Conservation (phyloP, 2,888 invertebrate species). For the Parnassius apollo region DNA sequence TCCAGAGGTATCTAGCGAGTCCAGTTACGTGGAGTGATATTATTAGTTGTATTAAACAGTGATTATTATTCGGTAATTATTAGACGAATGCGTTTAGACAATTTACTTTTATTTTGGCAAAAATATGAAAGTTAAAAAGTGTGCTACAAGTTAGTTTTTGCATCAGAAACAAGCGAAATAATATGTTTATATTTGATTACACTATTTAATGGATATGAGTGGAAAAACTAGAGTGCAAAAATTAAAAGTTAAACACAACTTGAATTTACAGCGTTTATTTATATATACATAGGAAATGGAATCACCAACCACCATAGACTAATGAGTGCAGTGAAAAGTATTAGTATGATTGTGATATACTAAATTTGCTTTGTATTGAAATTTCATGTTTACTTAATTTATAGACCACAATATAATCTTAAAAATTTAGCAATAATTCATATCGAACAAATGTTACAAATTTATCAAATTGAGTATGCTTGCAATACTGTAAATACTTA, state of each 20-base stretch:
- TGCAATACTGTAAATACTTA: no score
- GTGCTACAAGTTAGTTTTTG: background rate
- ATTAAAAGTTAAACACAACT: background rate
- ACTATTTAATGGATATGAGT: background rate
- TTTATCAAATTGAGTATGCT: no score
- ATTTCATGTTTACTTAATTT: background rate
- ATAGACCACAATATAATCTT: conserved; percentile 14
- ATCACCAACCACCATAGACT: background rate
- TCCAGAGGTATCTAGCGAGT: conserved; percentile 68
- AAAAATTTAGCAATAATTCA: no score
- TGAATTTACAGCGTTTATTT: background rate
- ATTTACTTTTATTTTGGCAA: background rate
- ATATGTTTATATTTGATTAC: background rate
- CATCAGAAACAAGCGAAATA: background rate
- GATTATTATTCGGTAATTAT: conserved; percentile 2
- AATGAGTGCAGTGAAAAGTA: background rate
- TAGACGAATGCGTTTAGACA: background rate
- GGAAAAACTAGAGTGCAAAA: background rate
- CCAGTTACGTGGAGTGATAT: conserved; percentile 29
- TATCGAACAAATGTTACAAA: no score
- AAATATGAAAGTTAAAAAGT: background rate
- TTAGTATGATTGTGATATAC: conserved; percentile 8
- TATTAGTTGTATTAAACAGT: conserved; percentile 25
- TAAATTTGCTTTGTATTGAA: background rate
- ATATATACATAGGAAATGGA: background rate